Evolutionary conservation across 2,888 invertebrate genomes (phyloP).

Genomic region (Mythimna pallens): DNA sequence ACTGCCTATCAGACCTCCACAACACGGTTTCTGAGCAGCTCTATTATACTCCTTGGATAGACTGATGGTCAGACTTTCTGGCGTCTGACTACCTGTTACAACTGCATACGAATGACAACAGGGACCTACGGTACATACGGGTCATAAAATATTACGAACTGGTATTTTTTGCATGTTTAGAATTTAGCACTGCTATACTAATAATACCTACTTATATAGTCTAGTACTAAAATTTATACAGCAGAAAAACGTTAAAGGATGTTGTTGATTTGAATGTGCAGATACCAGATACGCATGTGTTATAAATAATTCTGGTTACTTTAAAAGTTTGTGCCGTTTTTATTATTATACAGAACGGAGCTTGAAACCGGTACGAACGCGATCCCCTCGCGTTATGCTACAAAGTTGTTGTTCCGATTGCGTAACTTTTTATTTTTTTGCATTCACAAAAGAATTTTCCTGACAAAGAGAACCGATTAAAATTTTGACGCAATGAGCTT

Average conservation of each 20-base stretch:
- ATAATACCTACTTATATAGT: slow-evolving; percentile 14
- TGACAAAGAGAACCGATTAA: slow-evolving; percentile 81
- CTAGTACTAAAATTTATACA: slow-evolving; percentile 31
- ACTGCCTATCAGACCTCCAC: too few relatives aligned
- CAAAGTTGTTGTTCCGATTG: slow-evolving; percentile 56
- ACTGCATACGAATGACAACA: too few relatives aligned
- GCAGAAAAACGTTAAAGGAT: slow-evolving; percentile 52
- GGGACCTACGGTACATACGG: neutral
- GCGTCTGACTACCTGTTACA: too few relatives aligned
- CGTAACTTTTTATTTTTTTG: slow-evolving; percentile 65
- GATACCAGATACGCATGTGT: slow-evolving; percentile 39
- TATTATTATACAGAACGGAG: slow-evolving; percentile 50
- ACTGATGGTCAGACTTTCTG: too few relatives aligned
- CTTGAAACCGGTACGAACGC: slow-evolving; percentile 52
- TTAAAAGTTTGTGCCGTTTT: slow-evolving; percentile 43
- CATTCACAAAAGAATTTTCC: slow-evolving; percentile 67
- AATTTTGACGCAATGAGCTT: slow-evolving; percentile 82
- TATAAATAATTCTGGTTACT: slow-evolving; percentile 58
- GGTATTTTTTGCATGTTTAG: slow-evolving; percentile 14
- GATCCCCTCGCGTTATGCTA: slow-evolving; percentile 43
- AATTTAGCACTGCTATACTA: slow-evolving; percentile 10
- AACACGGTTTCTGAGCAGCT: too few relatives aligned
- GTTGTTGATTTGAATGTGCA: slow-evolving; percentile 44
- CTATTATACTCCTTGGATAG: too few relatives aligned
- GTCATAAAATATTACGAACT: slow-evolving; percentile 31